Conservation (phyloP, 2,888 invertebrate genomes). For the Hyposoter didymator region DNA sequence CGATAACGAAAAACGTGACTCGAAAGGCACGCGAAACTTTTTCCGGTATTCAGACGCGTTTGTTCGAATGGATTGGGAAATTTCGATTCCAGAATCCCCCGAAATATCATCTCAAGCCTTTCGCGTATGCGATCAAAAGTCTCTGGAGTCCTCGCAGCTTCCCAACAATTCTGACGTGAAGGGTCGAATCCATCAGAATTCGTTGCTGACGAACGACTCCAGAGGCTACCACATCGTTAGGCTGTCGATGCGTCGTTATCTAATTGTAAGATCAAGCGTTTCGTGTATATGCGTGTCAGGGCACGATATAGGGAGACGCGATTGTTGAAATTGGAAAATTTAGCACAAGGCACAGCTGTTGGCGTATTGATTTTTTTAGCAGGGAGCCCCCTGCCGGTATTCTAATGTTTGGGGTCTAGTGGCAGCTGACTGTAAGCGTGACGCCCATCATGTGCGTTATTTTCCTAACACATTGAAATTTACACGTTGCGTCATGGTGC, state of each 20-base stretch:
- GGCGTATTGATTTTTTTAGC: conserved; percentile 27
- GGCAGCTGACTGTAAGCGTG: conserved; percentile 30
- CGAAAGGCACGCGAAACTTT: background rate
- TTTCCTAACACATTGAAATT: conserved; percentile 23
- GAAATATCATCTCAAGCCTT: background rate
- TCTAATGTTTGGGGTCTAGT: background rate
- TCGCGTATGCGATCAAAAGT: conserved; percentile 1
- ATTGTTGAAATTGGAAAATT: conserved; percentile 18
- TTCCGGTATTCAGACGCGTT: background rate
- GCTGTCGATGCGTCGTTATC: conserved; percentile 16
- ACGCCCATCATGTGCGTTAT: background rate
- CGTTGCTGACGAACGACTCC: background rate
- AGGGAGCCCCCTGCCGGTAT: background rate
- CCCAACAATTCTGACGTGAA: background rate
- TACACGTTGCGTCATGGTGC: conserved; percentile 1
- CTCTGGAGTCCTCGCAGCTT: background rate
- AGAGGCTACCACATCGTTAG: background rate
- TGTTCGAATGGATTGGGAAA: background rate
- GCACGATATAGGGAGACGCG: conserved; percentile 25
- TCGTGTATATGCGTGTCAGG: background rate
- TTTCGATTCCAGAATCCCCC: background rate
- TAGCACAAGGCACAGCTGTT: conserved; percentile 32
- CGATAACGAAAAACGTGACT: background rate
- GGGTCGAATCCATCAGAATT: background rate
- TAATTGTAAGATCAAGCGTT: conserved; percentile 16